phyloP scores from a whole-genome alignment of 2,113 vertebrate species.

The Atractosteus spatula region DNA sequence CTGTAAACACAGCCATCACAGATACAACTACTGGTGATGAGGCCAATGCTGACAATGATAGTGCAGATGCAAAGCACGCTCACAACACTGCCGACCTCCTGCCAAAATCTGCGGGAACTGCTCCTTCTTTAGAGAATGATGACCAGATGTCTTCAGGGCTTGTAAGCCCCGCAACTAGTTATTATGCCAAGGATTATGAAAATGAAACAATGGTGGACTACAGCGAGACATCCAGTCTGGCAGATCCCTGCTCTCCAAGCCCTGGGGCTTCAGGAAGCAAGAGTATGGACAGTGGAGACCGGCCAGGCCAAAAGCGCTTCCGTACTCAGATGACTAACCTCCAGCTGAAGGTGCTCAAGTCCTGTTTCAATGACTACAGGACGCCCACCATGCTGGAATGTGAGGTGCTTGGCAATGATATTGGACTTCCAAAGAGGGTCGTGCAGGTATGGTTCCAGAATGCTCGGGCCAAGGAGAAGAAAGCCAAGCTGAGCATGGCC shows the following conservation, averaged over 20 bases:
- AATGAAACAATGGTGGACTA: conserved; percentile 96
- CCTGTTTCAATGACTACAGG: conserved; percentile 97
- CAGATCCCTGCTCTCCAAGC: conserved; percentile 94
- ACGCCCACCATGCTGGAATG: conserved; percentile 98
- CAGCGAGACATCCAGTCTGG: conserved; percentile 95
- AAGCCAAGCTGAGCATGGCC: conserved; percentile 97
- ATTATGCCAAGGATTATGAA: conserved; percentile 92
- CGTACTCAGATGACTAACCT: conserved; percentile 98
- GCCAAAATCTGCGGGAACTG: conserved; percentile 82
- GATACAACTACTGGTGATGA: conserved; percentile 97
- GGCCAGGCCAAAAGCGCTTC: conserved; percentile 96
- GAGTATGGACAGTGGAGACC: conserved; percentile 86
- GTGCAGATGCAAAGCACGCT: conserved; percentile 85
- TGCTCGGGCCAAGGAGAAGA: conserved; percentile 97
- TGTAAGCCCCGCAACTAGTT: conserved; percentile 94
- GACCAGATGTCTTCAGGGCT: conserved; percentile 94
- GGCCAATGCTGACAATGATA: conserved; percentile 92
- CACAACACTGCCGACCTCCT: conserved; percentile 81
- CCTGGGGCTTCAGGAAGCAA: conserved; percentile 87
- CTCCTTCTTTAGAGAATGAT: conserved; percentile 86
- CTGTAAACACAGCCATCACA: conserved; percentile 96
- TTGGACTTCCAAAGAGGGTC: conserved; percentile 99
- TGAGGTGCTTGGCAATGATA: conserved; percentile 97
- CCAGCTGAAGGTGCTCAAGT: conserved; percentile 96
- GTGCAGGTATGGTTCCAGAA: conserved; percentile 99